Percentiles rank a stretch among this genome's conserved stretches.
These are phyloP conservation scores for Phthorimaea operculella DNA, from an alignment of 1,140 invertebrate species.

Conservation along the genomic window DNA sequence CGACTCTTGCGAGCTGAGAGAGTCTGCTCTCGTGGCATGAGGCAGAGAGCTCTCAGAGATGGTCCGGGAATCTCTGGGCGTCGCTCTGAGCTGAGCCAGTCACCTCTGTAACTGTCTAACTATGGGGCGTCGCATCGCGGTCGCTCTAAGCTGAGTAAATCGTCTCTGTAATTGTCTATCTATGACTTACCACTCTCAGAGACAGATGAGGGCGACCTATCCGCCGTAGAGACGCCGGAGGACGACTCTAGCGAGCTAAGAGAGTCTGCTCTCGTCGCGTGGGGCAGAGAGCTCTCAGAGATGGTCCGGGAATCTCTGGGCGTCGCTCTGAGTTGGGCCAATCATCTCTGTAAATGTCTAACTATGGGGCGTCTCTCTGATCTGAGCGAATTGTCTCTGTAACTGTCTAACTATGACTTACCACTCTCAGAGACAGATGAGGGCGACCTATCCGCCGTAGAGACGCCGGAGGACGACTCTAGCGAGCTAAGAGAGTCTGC, in stretches of 20 bases:
- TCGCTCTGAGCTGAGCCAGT: slow-evolving; percentile 74
- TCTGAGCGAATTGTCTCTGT: too few species aligned
- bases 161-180: too few species aligned
- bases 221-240: slow-evolving; percentile 72
- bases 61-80: slow-evolving; percentile 35
- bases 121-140: too few species aligned
- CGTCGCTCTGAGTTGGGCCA: slow-evolving; percentile 74
- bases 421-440: slow-evolving; percentile 81
- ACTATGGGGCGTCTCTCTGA: too few species aligned
- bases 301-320: slow-evolving; percentile 31
- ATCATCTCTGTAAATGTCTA: too few species aligned
- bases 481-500: slow-evolving; percentile 70
- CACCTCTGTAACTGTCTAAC: too few species aligned
- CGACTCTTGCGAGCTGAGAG: slow-evolving; percentile 72
- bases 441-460: slow-evolving; percentile 75
- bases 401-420: too few species aligned
- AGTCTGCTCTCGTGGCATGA: slow-evolving; percentile 64
- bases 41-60: slow-evolving; percentile 77
- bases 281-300: slow-evolving; percentile 79
- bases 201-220: slow-evolving; percentile 75
- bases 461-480: slow-evolving; percentile 71
- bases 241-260: slow-evolving; percentile 74
- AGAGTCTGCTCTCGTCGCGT: slow-evolving; percentile 58
- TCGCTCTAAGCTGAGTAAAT: too few species aligned
- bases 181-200: slow-evolving; percentile 73